phyloP scores from a whole-genome alignment of 1,140 invertebrate species.

The Drosophila guanche region DNA sequence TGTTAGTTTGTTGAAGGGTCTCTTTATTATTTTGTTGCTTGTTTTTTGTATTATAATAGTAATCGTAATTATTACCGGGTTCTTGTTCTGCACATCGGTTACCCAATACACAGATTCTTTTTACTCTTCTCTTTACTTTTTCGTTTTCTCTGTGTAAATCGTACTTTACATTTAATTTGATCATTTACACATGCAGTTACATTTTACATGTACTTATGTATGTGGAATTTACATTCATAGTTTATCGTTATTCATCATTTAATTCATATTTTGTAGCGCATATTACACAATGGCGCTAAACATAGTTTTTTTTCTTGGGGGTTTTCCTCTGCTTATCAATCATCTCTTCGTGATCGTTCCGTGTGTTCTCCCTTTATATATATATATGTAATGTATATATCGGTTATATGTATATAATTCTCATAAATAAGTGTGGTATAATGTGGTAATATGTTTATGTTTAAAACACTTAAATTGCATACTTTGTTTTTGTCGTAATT shows the following conservation, averaged over 20 bases:
- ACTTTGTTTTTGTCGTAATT: neutral
- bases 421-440: constrained; percentile 55
- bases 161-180: constrained; percentile 57
- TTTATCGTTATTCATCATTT: constrained; percentile 4
- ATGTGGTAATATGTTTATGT: constrained; percentile 35
- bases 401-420: constrained; percentile 35
- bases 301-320: constrained; percentile 47
- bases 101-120: constrained; percentile 49
- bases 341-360: constrained; percentile 40
- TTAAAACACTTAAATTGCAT: constrained; percentile 67
- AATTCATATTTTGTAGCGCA: constrained; percentile 51
- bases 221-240: constrained; percentile 17
- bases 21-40: constrained; percentile 64
- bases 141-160: constrained; percentile 14
- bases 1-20: constrained; percentile 51
- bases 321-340: constrained; percentile 6
- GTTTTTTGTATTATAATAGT: constrained; percentile 69
- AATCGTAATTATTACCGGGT: constrained; percentile 71
- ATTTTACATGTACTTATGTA: constrained; percentile 40
- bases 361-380: constrained; percentile 31
- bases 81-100: constrained; percentile 49
- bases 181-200: constrained; percentile 69
- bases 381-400: constrained; percentile 39
- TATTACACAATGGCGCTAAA: constrained; percentile 73
- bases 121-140: constrained; percentile 19